Percentiles rank a stretch among this genome's conserved stretches.
phyloP scores from a whole-genome alignment of 2,113 vertebrate genomes.

The Hippocampus guttulatus region DNA sequence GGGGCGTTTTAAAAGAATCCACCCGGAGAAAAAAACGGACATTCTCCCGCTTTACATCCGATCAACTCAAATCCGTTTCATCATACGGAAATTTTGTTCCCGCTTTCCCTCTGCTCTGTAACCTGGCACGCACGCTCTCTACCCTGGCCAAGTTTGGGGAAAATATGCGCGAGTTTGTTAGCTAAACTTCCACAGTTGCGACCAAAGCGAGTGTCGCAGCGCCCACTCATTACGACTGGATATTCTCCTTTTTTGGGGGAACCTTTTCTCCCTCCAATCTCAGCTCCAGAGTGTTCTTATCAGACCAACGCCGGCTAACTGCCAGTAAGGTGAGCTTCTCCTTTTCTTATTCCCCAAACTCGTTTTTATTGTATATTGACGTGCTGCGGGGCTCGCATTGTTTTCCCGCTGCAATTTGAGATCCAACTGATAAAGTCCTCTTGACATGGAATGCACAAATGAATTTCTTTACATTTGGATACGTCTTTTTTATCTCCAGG shows the following conservation, averaged over 20 bases:
- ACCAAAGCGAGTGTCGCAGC: not conserved
- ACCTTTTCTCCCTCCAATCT: conserved; percentile 32
- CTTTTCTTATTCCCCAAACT: conserved; percentile 5
- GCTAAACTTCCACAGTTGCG: conserved; percentile 10
- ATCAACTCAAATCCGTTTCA: not conserved
- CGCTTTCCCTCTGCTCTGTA: not conserved
- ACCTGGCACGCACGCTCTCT: conserved; percentile 17
- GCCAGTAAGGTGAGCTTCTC: conserved; percentile 51
- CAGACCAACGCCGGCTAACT: conserved; percentile 33
- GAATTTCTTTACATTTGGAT: not conserved
- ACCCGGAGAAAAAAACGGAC: not conserved
- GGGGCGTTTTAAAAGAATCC: not conserved
- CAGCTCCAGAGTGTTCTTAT: conserved; percentile 27
- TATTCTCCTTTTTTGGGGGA: conserved; percentile 12
- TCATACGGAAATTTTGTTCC: not conserved
- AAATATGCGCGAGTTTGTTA: conserved; percentile 42
- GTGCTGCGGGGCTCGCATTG: not conserved
- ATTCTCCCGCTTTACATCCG: not conserved
- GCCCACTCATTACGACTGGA: not conserved
- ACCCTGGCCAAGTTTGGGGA: conserved; percentile 30
- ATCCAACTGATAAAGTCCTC: not conserved
- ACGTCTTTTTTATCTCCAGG: not conserved
- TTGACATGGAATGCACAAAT: not conserved
- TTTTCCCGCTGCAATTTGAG: not conserved
- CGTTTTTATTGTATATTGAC: conserved; percentile 13